phyloP scores from a whole-genome alignment of 2,888 invertebrate genomes.

The Limnephilus marmoratus region DNA sequence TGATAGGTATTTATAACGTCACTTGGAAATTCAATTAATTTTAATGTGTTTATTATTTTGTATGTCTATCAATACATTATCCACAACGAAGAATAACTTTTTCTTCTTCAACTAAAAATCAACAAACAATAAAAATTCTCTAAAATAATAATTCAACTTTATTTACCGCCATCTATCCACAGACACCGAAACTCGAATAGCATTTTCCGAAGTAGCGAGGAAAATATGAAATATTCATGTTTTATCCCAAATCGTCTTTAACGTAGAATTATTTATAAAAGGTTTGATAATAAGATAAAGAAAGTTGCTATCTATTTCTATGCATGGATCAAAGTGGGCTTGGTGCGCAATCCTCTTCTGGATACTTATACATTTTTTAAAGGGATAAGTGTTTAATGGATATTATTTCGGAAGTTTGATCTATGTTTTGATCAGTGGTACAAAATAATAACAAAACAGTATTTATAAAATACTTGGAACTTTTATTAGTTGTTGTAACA shows the following conservation, averaged over 20 bases:
- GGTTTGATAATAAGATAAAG: background rate
- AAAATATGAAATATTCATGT: background rate
- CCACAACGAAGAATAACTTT: background rate
- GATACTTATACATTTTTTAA: background rate
- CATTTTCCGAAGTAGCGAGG: background rate
- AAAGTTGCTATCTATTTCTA: background rate
- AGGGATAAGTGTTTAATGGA: background rate
- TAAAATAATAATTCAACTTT: background rate
- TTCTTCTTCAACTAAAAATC: background rate
- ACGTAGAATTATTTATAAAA: background rate
- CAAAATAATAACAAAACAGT: background rate
- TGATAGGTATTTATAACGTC: too few species aligned
- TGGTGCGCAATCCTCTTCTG: background rate
- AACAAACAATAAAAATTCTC: background rate
- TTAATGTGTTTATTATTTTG: too few species aligned
- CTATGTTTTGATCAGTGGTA: background rate
- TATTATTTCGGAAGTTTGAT: background rate
- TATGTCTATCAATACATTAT: background rate
- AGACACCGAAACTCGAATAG: background rate
- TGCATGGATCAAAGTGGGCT: background rate
- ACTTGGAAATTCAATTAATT: too few species aligned
- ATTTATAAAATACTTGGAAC: background rate
- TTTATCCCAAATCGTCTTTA: background rate
- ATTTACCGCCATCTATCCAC: constrained; percentile 11
- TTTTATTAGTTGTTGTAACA: background rate